Base-by-base conservation (phyloP, 2,113 vertebrate genomes). In the Callipepla squamata region DNA sequence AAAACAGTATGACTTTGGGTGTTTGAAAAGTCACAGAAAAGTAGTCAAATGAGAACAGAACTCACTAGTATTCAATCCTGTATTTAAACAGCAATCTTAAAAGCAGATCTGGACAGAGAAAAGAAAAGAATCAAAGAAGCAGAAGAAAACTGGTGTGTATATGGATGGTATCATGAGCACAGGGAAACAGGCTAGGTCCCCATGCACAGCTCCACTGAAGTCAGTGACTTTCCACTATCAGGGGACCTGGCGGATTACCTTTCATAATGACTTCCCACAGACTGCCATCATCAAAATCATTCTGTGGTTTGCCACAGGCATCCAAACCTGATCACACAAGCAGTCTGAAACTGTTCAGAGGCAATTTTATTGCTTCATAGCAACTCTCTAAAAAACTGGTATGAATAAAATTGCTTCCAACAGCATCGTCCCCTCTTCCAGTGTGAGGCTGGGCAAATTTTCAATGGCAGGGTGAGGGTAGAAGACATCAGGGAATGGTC, bases 221-320 rank as follows among this genome's bases (percentile, higher is more conserved):
- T 30, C 3, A 3, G 6, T 45, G 40, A 55, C 13, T 85, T 44
- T 25, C 30, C 61, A 13, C 10, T 61, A 30, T 34, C 32, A 69
- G 26, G 7, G 8, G 8, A 68, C 55, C 13, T 65, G 62, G 28
- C 38, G 69, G 40, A n/a, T 53, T 14, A 19, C 22, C 21, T 38
- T 90, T 21, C 32, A 2, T 10, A 47, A 19, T 30, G 3, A 2
- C 5, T 32, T 45, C 13, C 32, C 28, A 80, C 2, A 0, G 38
- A 8, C n/a, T 61, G 20, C n/a, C 5, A 2, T 13, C 4, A 5
- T 67, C 66, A 59, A 26, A 72, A 34, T 6, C 28, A 3, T 17
- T 51, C 1, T 1, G 21, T 30, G 22, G 9, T 36, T 45, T 74
- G 45, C 16, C 47, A 61, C 8, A 48, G 30, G 53, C 28, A 55